Evolutionary conservation across 2,113 vertebrate species (phyloP).

Genomic region (Anolis carolinensis): DNA sequence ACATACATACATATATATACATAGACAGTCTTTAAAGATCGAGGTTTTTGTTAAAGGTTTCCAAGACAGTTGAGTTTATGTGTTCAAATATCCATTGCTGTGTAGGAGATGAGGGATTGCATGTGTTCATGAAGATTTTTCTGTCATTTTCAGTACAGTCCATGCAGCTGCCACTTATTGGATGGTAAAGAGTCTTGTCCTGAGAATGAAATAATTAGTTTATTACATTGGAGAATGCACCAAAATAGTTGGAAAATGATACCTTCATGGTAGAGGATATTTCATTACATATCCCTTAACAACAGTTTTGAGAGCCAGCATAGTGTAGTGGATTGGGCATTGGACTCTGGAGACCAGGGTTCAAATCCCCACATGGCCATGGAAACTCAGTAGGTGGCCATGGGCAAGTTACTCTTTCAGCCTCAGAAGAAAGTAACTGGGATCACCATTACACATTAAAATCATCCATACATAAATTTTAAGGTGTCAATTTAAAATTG

Average conservation of each 20-base stretch:
- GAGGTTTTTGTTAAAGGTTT: constrained; percentile 81
- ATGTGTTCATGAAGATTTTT: constrained; percentile 86
- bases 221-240: not conserved
- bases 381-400: too few relatives aligned
- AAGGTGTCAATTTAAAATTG: too few relatives aligned
- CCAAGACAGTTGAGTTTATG: constrained; percentile 83
- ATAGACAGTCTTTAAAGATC: constrained; percentile 66
- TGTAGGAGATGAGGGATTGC: constrained; percentile 78
- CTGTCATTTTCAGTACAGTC: constrained; percentile 81
- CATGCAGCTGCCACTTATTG: constrained; percentile 86
- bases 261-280: constrained; percentile 13
- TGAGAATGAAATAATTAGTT: constrained; percentile 57
- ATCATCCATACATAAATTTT: too few relatives aligned
- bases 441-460: too few relatives aligned
- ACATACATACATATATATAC: constrained; percentile 68
- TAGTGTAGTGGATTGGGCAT: too few relatives aligned
- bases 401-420: too few relatives aligned
- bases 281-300: not conserved
- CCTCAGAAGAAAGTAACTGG: too few relatives aligned
- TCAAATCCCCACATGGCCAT: too few relatives aligned
- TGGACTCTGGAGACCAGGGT: too few relatives aligned
- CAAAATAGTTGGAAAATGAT: not conserved
- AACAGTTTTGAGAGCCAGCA: not conserved
- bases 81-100: constrained; percentile 90
- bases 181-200: constrained; percentile 87